phyloP scores from a whole-genome alignment of 1,140 invertebrate genomes.

The Brachionus manjavacas region DNA sequence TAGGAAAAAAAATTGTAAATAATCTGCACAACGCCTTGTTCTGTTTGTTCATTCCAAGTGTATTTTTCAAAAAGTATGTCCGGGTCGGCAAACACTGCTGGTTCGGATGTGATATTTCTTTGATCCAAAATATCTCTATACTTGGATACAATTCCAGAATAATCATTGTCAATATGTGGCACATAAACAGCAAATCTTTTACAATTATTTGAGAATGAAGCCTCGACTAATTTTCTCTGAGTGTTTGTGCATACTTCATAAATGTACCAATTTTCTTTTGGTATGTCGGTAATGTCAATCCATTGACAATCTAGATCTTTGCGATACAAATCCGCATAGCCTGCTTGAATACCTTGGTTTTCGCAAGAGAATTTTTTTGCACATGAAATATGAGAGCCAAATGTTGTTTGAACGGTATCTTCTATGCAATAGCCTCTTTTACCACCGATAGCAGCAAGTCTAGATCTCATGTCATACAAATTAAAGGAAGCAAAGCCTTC shows the following conservation, averaged over 20 bases:
- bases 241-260: not conserved
- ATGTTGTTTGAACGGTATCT: not conserved
- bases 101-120: not conserved
- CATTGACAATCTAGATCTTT: not conserved
- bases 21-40: not conserved
- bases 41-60: not conserved
- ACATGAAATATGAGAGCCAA: not conserved
- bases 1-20: not conserved
- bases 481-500: not conserved
- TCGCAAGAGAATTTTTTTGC: not conserved
- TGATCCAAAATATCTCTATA: not conserved
- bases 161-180: not conserved
- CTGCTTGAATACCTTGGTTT: not conserved
- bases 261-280: slow-evolving; percentile 7
- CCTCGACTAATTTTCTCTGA: not conserved
- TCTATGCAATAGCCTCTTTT: not conserved
- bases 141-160: not conserved
- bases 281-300: not conserved
- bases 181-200: not conserved
- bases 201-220: not conserved
- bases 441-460: not conserved
- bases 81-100: not conserved
- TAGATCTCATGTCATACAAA: not conserved
- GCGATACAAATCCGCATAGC: not conserved
- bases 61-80: not conserved